Evolutionary conservation across 2,113 vertebrate genomes (phyloP).

Genomic region (Mionectes macconnelli): DNA sequence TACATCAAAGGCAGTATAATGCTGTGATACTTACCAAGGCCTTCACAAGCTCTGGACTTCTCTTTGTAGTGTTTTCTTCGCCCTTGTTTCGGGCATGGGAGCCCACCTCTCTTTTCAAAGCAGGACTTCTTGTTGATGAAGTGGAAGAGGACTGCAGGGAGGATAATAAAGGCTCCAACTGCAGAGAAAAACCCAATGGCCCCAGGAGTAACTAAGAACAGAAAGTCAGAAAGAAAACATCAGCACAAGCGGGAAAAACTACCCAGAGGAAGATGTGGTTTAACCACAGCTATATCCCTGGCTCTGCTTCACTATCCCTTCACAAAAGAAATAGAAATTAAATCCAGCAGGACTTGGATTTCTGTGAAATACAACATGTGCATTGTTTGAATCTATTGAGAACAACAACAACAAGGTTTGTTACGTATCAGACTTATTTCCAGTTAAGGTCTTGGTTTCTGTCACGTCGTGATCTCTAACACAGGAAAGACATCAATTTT

Average conservation of each 20-base stretch:
- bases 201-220: conserved; percentile 79
- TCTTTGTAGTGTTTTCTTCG: conserved; percentile 65
- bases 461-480: not conserved
- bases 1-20: not conserved
- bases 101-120: conserved; percentile 78
- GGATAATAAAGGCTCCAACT: conserved; percentile 79
- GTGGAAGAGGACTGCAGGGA: conserved; percentile 83
- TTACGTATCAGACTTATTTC: not conserved
- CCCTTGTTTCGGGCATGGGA: conserved; percentile 74
- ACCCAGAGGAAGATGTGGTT: not conserved
- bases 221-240: conserved; percentile 3
- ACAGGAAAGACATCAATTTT: not conserved
- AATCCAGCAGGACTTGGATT: not conserved
- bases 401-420: not conserved
- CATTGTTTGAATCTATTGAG: accelerated
- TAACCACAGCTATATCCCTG: not conserved
- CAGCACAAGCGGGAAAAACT: not conserved
- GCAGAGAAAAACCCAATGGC: conserved; percentile 81
- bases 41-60: conserved; percentile 61
- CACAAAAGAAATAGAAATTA: not conserved
- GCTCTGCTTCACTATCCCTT: not conserved
- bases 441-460: not conserved
- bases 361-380: accelerated
- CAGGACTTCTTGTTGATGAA: conserved; percentile 88
- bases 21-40: conserved; percentile 77